These are phyloP conservation scores for Tipula vernalis DNA, from an alignment of 2,888 invertebrate species.

Conservation along the genomic window DNA sequence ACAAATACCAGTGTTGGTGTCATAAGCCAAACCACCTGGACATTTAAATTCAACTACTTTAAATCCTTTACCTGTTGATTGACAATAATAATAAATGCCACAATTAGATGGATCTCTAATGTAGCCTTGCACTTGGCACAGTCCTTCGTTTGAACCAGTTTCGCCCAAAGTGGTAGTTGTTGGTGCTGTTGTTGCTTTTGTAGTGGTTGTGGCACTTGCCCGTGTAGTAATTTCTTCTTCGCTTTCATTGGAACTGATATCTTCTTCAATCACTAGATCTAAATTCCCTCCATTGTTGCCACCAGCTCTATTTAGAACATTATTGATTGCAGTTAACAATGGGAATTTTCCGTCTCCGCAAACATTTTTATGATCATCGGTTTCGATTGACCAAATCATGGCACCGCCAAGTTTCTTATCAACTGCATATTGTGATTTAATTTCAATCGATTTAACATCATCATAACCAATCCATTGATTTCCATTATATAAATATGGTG, in stretches of 20 bases:
- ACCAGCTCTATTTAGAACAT: background rate
- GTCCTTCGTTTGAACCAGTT: background rate
- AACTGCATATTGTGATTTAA: slow-evolving; percentile 20
- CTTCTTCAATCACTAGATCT: background rate
- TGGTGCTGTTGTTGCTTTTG: slow-evolving; percentile 10
- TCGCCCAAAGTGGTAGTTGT: background rate
- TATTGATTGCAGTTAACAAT: background rate
- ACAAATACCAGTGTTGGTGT: slow-evolving; percentile 36
- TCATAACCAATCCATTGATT: slow-evolving; percentile 36
- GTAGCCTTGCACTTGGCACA: slow-evolving; percentile 36
- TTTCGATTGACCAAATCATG: background rate
- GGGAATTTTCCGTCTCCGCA: slow-evolving; percentile 36
- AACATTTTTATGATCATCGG: slow-evolving; percentile 38
- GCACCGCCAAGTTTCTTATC: background rate
- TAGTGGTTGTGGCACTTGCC: background rate
- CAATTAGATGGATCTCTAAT: slow-evolving; percentile 54
- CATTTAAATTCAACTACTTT: slow-evolving; percentile 45
- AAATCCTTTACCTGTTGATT: slow-evolving; percentile 11
- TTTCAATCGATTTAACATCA: slow-evolving; percentile 25
- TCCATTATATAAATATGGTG: slow-evolving; percentile 30
- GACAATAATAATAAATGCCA: slow-evolving; percentile 57
- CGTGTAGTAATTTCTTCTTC: background rate
- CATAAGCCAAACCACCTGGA: slow-evolving; percentile 45
- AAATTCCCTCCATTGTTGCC: too few relatives aligned
- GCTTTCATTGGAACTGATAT: slow-evolving; percentile 5